These are phyloP conservation scores for Pseudochirops corinnae DNA, from an alignment of 2,797 vertebrate species.

Conservation along the genomic window DNA sequence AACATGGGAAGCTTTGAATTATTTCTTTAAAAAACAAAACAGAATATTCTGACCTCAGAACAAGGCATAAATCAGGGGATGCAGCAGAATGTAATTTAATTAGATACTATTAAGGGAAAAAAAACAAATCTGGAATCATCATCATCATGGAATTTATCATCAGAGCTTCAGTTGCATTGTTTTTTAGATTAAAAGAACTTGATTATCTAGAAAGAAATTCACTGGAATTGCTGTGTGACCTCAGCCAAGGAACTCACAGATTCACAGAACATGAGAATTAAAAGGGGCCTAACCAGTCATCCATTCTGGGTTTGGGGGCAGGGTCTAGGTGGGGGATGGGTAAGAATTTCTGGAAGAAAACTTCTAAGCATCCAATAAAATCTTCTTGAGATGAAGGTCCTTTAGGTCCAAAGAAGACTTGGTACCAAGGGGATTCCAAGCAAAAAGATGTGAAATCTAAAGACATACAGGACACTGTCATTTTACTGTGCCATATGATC, in stretches of 20 bases:
- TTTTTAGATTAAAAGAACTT: slow-evolving; percentile 38
- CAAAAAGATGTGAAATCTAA: not conserved
- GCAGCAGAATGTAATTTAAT: not conserved
- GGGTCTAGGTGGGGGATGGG: not conserved
- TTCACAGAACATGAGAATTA: not conserved
- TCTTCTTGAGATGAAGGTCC: not conserved
- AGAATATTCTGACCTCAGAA: slow-evolving; percentile 21
- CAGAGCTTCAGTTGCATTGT: not conserved
- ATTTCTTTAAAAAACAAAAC: slow-evolving; percentile 41
- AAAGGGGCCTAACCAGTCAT: not conserved
- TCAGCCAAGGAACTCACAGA: not conserved
- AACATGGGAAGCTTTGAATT: not conserved
- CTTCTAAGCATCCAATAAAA: not conserved
- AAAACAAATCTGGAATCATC: slow-evolving; percentile 36
- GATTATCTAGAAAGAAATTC: not conserved
- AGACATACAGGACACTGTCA: not conserved
- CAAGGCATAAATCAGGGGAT: not conserved
- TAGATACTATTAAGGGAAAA: slow-evolving; percentile 41
- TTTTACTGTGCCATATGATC: not conserved
- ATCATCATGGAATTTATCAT: not conserved
- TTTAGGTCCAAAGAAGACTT: not conserved
- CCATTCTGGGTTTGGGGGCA: not conserved
- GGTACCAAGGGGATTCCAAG: not conserved
- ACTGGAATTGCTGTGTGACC: not conserved
- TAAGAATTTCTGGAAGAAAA: not conserved